Evolutionary conservation across 2,888 invertebrate species (phyloP).

Genomic region (Pardosa pseudoannulata): DNA sequence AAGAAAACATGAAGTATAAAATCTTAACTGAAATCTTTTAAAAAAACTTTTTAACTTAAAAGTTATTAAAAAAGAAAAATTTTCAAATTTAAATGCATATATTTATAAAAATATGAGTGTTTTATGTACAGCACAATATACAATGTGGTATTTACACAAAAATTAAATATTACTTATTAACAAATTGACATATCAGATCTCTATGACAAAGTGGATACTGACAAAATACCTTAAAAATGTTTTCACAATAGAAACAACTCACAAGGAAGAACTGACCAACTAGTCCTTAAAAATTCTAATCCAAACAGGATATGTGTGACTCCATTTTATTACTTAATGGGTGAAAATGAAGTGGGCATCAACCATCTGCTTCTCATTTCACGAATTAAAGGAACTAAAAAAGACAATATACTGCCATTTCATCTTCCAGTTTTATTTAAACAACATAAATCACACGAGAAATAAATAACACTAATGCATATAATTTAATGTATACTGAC

Average conservation of each 20-base stretch:
- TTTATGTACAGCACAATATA: constrained; percentile 7
- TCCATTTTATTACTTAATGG: constrained; percentile 36
- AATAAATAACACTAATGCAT: too few species aligned
- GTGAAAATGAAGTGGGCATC: constrained; percentile 72
- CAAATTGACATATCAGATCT: neutral
- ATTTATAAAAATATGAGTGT: neutral
- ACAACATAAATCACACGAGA: too few species aligned
- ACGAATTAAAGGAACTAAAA: constrained; percentile 91
- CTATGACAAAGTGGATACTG: neutral
- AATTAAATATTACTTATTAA: neutral
- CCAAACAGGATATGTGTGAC: neutral
- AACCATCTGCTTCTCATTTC: constrained; percentile 89
- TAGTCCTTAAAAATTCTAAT: neutral
- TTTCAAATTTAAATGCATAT: neutral
- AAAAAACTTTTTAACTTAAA: too few species aligned
- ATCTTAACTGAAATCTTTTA: too few species aligned
- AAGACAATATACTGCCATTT: too few species aligned
- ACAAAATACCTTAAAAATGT: neutral
- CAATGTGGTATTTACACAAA: neutral
- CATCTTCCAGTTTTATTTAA: too few species aligned
- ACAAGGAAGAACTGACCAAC: neutral
- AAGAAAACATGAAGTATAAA: too few species aligned
- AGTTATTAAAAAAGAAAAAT: too few species aligned
- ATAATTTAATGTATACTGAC: too few species aligned
- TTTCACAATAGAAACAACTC: neutral